phyloP scores from a whole-genome alignment of 2,888 invertebrate genomes.

The Metacarcinus magister region DNA sequence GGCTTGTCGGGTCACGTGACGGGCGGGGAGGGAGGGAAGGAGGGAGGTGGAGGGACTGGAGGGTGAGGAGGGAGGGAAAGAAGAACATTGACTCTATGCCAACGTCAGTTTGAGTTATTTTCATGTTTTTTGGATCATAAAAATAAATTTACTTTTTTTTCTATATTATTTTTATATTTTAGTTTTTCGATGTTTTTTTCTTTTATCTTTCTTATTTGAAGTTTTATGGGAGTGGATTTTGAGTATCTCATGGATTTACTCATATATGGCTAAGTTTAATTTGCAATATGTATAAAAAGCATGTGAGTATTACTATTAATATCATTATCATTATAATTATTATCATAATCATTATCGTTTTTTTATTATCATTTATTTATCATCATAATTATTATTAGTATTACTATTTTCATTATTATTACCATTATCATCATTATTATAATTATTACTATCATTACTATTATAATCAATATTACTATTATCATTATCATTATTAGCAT shows the following conservation, averaged over 20 bases:
- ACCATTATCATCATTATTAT: neutral
- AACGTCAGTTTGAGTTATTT: too few species aligned
- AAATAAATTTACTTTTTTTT: too few species aligned
- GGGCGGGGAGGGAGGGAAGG: neutral
- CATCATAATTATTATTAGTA: neutral
- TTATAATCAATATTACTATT: neutral
- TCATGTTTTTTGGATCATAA: too few species aligned
- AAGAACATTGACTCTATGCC: too few species aligned
- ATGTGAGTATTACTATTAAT: neutral
- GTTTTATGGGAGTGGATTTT: too few species aligned
- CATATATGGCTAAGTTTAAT: too few species aligned
- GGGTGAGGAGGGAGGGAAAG: neutral
- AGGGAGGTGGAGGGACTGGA: neutral
- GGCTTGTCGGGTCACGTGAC: constrained; percentile 26
- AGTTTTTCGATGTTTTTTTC: neutral
- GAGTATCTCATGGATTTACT: too few species aligned
- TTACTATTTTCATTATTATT: neutral
- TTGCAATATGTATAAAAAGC: neutral
- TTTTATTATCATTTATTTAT: neutral
- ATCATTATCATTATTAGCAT: neutral
- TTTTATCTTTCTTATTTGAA: too few species aligned
- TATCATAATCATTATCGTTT: neutral
- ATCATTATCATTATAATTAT: neutral
- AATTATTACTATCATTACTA: neutral
- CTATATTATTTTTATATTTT: neutral